phyloP scores from a whole-genome alignment of 2,113 vertebrate genomes.

The Hypomesus transpacificus region DNA sequence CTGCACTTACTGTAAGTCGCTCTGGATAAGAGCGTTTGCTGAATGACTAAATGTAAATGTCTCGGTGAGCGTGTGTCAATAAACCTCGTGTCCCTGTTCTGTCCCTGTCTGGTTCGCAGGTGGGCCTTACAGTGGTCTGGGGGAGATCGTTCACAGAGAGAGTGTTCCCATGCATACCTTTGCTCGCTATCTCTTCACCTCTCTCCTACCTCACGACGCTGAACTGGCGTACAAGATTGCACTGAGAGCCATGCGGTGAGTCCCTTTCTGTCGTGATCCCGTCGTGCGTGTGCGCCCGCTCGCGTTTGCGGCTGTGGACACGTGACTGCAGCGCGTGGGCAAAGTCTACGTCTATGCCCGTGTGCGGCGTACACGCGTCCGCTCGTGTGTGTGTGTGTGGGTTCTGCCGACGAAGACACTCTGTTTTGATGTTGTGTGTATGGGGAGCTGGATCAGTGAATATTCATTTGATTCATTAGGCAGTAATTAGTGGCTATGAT shows the following conservation, averaged over 20 bases:
- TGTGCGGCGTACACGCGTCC: slow-evolving; percentile 45
- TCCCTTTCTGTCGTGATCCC: slow-evolving; percentile 21
- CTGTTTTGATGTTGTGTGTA: slow-evolving; percentile 70
- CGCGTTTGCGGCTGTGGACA: slow-evolving; percentile 9
- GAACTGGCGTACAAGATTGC: slow-evolving; percentile 99
- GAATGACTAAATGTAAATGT: too few species aligned
- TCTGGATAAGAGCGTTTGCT: too few species aligned
- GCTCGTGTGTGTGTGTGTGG: slow-evolving; percentile 37
- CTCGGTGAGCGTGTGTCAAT: too few species aligned
- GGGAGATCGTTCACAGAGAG: slow-evolving; percentile 96
- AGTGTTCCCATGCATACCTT: slow-evolving; percentile 99
- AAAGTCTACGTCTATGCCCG: neutral
- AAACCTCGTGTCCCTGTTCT: neutral
- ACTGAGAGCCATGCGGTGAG: slow-evolving; percentile 99
- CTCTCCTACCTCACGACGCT: slow-evolving; percentile 99
- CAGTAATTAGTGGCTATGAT: slow-evolving; percentile 71
- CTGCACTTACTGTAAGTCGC: too few species aligned
- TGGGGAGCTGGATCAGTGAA: slow-evolving; percentile 70
- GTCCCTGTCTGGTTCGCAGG: slow-evolving; percentile 68
- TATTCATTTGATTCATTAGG: slow-evolving; percentile 74
- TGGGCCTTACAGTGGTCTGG: slow-evolving; percentile 95
- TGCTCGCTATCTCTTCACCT: slow-evolving; percentile 99
- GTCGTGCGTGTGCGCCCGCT: slow-evolving; percentile 16
- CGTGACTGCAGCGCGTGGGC: neutral
- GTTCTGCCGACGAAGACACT: slow-evolving; percentile 44